Conservation (phyloP, 2,888 invertebrate species). For the Unio delphinus region DNA sequence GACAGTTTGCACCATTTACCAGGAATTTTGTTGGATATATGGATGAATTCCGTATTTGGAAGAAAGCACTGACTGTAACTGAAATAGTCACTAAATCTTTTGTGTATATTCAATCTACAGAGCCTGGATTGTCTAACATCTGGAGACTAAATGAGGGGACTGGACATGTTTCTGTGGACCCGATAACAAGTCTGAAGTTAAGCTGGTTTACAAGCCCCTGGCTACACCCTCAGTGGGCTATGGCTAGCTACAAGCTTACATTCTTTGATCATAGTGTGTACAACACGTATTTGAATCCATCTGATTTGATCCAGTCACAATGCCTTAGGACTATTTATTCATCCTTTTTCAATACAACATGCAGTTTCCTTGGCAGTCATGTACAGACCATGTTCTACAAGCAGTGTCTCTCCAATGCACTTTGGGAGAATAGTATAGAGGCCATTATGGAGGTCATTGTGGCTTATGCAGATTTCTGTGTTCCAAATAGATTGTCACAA, state of each 20-base stretch:
- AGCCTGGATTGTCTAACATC: conserved; percentile 23
- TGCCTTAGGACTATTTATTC: conserved; percentile 8
- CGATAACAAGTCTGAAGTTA: neutral
- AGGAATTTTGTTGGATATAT: conserved; percentile 43
- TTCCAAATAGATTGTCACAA: neutral
- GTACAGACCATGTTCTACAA: conserved; percentile 4
- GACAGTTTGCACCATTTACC: conserved; percentile 27
- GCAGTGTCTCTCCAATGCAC: conserved; percentile 22
- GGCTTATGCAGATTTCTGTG: conserved; percentile 11
- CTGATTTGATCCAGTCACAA: neutral
- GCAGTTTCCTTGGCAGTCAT: conserved; percentile 14
- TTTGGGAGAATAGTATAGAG: neutral
- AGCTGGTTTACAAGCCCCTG: conserved; percentile 26
- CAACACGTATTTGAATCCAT: too few relatives aligned
- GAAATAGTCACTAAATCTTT: conserved; percentile 35
- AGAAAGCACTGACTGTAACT: conserved; percentile 19
- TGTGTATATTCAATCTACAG: conserved; percentile 7
- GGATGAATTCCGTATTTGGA: conserved; percentile 54
- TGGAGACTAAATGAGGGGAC: conserved; percentile 47
- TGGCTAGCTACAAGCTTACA: conserved; percentile 25
- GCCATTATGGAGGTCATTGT: conserved; percentile 24
- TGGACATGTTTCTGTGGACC: conserved; percentile 26
- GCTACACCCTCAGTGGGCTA: conserved; percentile 34
- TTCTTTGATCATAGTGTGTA: conserved; percentile 1
- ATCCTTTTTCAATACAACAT: conserved; percentile 13